phyloP scores from a whole-genome alignment of 2,888 invertebrate species.

The Phragmatobia fuliginosa region DNA sequence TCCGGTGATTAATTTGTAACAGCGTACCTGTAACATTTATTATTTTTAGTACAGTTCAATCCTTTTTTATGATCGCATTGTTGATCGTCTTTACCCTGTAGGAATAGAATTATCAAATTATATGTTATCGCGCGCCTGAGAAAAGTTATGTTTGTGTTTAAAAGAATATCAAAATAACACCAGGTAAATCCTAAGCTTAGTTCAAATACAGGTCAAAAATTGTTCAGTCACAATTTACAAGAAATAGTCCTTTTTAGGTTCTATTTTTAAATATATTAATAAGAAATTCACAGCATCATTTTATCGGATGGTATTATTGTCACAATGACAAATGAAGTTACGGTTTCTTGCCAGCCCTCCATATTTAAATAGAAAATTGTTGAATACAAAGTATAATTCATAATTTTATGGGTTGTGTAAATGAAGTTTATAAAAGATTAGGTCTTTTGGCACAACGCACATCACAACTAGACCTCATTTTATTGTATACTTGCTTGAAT shows the following conservation, averaged over 20 bases:
- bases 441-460: constrained; percentile 51
- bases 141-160: constrained; percentile 39
- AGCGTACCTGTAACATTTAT: not conserved
- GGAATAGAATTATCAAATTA: not conserved
- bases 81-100: constrained; percentile 6
- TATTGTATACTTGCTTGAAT: constrained; percentile 39
- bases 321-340: constrained; percentile 47
- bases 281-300: constrained; percentile 66
- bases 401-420: constrained; percentile 40
- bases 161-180: constrained; percentile 77
- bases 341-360: constrained; percentile 25
- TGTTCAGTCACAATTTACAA: constrained; percentile 81
- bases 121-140: constrained; percentile 57
- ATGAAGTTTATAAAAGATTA: constrained; percentile 43
- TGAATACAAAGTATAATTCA: constrained; percentile 32
- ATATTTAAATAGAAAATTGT: constrained; percentile 43
- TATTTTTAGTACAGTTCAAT: not conserved
- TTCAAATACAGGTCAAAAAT: constrained; percentile 80
- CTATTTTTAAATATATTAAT: constrained; percentile 55
- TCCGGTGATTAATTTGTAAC: not conserved
- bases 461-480: constrained; percentile 44
- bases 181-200: constrained; percentile 71
- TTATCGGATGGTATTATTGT: constrained; percentile 62
- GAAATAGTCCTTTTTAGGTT: constrained; percentile 67
- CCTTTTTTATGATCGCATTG: not conserved